Conservation (phyloP, 2,888 invertebrate genomes). For the Lasioglossum villosulum region DNA sequence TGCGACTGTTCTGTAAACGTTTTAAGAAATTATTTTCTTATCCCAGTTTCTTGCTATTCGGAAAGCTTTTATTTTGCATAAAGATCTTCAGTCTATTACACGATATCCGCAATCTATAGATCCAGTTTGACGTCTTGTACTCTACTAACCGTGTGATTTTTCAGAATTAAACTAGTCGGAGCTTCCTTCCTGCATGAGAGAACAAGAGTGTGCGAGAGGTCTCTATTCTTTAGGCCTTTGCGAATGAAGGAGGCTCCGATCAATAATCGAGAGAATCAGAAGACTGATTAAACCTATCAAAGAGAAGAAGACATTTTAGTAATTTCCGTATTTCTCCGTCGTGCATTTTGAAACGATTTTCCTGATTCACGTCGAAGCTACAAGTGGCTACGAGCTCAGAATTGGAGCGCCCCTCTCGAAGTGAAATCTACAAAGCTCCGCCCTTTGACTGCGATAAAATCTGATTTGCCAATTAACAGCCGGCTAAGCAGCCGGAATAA, state of each 20-base stretch:
- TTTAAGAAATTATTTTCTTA: too few species aligned
- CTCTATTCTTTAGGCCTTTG: not conserved
- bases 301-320: not conserved
- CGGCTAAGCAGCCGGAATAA: not conserved
- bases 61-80: too few species aligned
- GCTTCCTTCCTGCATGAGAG: conserved; percentile 44
- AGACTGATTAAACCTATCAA: not conserved
- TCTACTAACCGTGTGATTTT: conserved; percentile 37
- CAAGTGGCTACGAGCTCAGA: not conserved
- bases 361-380: not conserved
- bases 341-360: too few species aligned
- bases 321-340: not conserved
- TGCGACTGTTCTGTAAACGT: too few species aligned
- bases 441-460: not conserved
- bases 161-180: conserved; percentile 6
- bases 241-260: conserved; percentile 46
- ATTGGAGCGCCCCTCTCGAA: not conserved
- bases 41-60: too few species aligned
- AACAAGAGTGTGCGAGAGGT: not conserved
- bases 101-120: conserved; percentile 1
- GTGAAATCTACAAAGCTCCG: not conserved
- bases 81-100: too few species aligned
- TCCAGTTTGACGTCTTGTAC: conserved; percentile 29
- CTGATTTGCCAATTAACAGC: not conserved
- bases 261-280: conserved; percentile 4